Conservation (phyloP, 2,797 vertebrate genomes). For the Enteromius afrohamiltoni region DNA sequence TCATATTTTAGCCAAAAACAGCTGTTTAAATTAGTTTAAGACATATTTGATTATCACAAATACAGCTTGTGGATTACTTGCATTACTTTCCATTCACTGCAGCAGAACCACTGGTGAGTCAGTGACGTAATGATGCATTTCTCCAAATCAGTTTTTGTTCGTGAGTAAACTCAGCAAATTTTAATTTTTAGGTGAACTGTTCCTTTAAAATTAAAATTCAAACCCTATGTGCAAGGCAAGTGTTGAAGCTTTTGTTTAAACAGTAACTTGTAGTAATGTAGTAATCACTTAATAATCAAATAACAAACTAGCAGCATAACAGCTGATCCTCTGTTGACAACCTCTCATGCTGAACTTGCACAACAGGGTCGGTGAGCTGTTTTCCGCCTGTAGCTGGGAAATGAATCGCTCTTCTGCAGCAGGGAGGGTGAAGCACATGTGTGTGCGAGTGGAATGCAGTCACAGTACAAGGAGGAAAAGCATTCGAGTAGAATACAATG, state of each 20-base stretch:
- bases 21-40: not conserved
- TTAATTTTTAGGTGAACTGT: not conserved
- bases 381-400: slow-evolving; percentile 2
- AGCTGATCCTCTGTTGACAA: not conserved
- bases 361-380: slow-evolving; percentile 3
- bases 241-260: not conserved
- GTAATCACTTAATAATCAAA: not conserved
- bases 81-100: not conserved
- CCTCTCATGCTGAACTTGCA: slow-evolving; percentile 32
- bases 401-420: not conserved
- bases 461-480: slow-evolving; percentile 18
- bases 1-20: not conserved
- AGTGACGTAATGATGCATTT: not conserved
- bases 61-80: not conserved
- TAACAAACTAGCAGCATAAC: not conserved
- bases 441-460: slow-evolving; percentile 8
- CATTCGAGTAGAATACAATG: slow-evolving; percentile 35
- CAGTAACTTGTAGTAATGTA: not conserved
- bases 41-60: not conserved
- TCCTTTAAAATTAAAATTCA: not conserved
- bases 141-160: not conserved
- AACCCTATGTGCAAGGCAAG: not conserved
- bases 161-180: not conserved
- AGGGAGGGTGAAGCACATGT: slow-evolving; percentile 7
- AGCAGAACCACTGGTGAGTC: not conserved